These are phyloP conservation scores for Euschistus heros DNA, from an alignment of 1,140 invertebrate species.

Conservation along the genomic window DNA sequence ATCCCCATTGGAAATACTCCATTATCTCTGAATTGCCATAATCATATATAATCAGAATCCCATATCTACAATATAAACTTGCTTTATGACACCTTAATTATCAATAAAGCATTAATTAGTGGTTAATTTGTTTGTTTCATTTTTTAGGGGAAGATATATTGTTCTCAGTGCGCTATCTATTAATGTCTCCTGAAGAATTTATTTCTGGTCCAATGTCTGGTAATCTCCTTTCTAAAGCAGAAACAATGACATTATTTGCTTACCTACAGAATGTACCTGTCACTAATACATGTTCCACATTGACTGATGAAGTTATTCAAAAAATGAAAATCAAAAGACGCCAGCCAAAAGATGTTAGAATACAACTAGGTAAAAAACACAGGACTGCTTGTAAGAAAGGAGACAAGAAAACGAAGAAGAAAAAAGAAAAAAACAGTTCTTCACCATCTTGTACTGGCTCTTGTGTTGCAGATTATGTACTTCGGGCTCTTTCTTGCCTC, in stretches of 20 bases:
- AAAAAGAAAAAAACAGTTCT: slow-evolving; percentile 34
- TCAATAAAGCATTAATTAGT: too few species aligned
- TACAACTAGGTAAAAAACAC: slow-evolving; percentile 18
- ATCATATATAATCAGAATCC: too few species aligned
- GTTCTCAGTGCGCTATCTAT: slow-evolving; percentile 51
- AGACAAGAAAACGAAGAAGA: slow-evolving; percentile 29
- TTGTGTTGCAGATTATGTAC: slow-evolving; percentile 36
- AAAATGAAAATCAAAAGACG: slow-evolving; percentile 15
- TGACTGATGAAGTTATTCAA: slow-evolving; percentile 21
- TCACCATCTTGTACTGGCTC: slow-evolving; percentile 35
- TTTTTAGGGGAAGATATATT: slow-evolving; percentile 42
- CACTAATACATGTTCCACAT: slow-evolving; percentile 18
- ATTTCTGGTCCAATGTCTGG: slow-evolving; percentile 38
- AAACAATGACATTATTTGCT: slow-evolving; percentile 32
- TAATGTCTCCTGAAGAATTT: slow-evolving; percentile 51
- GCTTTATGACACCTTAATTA: too few species aligned
- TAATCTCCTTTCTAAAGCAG: slow-evolving; percentile 35
- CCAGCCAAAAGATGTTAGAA: not conserved
- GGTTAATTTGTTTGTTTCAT: slow-evolving; percentile 10
- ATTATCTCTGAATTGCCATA: too few species aligned
- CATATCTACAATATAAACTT: too few species aligned
- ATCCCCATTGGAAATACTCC: too few species aligned
- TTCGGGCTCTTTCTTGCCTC: slow-evolving; percentile 37
- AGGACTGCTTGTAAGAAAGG: slow-evolving; percentile 11
- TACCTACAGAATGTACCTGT: slow-evolving; percentile 23